These are phyloP conservation scores for Baronia brevicornis DNA, from an alignment of 2,888 invertebrate species.

Conservation along the genomic window DNA sequence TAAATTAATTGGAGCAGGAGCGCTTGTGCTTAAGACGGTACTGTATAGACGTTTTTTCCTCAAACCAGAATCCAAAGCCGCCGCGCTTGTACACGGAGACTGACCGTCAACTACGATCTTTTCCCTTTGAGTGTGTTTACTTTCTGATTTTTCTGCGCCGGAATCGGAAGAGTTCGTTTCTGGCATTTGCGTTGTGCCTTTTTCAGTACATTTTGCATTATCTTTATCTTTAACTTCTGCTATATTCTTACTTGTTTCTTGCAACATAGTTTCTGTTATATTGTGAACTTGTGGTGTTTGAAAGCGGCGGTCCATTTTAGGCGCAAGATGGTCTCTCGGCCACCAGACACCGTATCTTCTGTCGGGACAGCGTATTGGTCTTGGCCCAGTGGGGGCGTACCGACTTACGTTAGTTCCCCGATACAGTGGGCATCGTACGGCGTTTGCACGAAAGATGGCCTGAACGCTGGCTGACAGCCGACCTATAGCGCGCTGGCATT, in stretches of 20 bases:
- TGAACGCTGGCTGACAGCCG: conserved; percentile 56
- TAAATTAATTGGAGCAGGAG: conserved; percentile 46
- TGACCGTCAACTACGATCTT: conserved; percentile 37
- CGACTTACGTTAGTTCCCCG: conserved; percentile 60
- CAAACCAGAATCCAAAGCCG: conserved; percentile 40
- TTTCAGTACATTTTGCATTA: conserved; percentile 20
- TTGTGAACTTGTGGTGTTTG: conserved; percentile 26
- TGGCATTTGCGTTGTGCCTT: conserved; percentile 8
- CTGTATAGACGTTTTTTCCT: conserved; percentile 70
- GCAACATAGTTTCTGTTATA: conserved; percentile 19
- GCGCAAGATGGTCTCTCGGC: conserved; percentile 50
- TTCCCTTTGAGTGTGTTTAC: conserved; percentile 29
- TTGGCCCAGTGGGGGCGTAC: conserved; percentile 56
- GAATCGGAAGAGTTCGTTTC: conserved; percentile 16
- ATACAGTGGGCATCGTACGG: conserved; percentile 52
- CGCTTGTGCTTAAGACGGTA: conserved; percentile 68
- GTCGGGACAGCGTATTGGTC: conserved; percentile 49
- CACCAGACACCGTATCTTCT: conserved; percentile 54
- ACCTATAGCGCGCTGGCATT: conserved; percentile 54
- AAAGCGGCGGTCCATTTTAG: conserved; percentile 36
- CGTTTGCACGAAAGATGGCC: conserved; percentile 51
- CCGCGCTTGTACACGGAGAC: conserved; percentile 50
- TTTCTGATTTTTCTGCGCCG: conserved; percentile 27
- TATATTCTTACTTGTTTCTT: conserved; percentile 21
- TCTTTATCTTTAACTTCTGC: conserved; percentile 23